Evolutionary conservation across 2,888 invertebrate species (phyloP), one percentile per base, ranked within the genome.

Genomic region (Amblyteles armatorius): DNA sequence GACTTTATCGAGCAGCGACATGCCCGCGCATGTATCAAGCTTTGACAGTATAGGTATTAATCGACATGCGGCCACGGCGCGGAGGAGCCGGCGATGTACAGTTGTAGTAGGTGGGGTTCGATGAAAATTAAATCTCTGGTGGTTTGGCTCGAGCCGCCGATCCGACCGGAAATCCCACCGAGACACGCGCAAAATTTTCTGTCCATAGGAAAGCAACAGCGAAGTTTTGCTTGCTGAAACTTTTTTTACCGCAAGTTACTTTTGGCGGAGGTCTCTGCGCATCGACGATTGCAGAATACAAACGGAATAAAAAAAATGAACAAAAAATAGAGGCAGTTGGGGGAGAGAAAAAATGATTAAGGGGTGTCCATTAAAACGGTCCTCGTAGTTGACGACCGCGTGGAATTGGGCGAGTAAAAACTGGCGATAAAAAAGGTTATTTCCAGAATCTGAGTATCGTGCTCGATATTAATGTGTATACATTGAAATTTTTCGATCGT

Each of bases 1-100:
- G 73, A 80, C 72, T 67, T 55, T 48, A 80, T 73, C 67, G 67
- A 52, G 73, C 65, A 22, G 29, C 33, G 80, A 73, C 67, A 40
- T 67, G 67, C 50, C 3, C 71, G 19, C 16, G 33, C 19, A 19
- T 33, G 33, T 57, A 26, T 26, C 57, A 44, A 44, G 13, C 44
- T 44, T 13, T 13, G 11, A 26, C 57, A 13, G 57, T 26, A 19
- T 57, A 16, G 19, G 33, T 55, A 67, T 73, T 44, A 73, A 80
- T 80, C 65, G 67, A 44, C 65, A 73, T 80, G 71, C 50, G 19
- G 73, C 50, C 44, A 13, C 44, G 67, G 33, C 60, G 16, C 60
- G 3, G 29, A 26, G 60, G 57, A 26, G 3, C 57, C 2, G 44
- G 3, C 13, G 44, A 52, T 7, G 33, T 33, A 33, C 60, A 60